phyloP scores from a whole-genome alignment of 2,888 invertebrate species.

The Celastrina argiolus region DNA sequence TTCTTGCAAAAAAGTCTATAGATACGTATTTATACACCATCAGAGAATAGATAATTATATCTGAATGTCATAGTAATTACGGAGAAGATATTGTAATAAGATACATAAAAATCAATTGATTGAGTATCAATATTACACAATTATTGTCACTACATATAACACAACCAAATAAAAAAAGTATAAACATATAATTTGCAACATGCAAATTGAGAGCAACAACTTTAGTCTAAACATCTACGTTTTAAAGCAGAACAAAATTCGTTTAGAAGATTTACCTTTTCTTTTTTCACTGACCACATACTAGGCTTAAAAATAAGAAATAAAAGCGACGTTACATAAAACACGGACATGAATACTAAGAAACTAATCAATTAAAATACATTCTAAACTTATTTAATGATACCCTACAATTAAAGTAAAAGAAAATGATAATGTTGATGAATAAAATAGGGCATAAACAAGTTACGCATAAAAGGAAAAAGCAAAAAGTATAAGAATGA shows the following conservation, averaged over 20 bases:
- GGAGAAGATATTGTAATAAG: no score
- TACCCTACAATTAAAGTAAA: not conserved
- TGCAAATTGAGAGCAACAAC: constrained; percentile 3
- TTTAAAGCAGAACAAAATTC: not conserved
- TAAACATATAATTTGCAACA: not conserved
- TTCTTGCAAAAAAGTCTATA: no score
- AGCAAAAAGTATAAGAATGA: not conserved
- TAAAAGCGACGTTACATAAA: constrained; percentile 1
- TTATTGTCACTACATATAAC: constrained; percentile 18
- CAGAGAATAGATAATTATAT: no score
- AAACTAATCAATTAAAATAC: constrained; percentile 12
- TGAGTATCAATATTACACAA: constrained; percentile 3
- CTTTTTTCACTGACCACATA: constrained; percentile 11
- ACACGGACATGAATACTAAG: constrained; percentile 11
- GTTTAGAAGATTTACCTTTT: not conserved
- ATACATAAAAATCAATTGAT: no score
- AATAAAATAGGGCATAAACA: not conserved
- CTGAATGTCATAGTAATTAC: no score
- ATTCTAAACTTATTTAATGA: constrained; percentile 11
- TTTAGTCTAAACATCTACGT: not conserved
- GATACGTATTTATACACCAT: no score
- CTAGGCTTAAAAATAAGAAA: constrained; percentile 2
- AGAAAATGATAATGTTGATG: not conserved
- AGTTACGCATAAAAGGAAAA: not conserved
- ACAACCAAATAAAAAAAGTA: not conserved